Conservation (phyloP, 2,888 invertebrate species). For the Celastrina argiolus region DNA sequence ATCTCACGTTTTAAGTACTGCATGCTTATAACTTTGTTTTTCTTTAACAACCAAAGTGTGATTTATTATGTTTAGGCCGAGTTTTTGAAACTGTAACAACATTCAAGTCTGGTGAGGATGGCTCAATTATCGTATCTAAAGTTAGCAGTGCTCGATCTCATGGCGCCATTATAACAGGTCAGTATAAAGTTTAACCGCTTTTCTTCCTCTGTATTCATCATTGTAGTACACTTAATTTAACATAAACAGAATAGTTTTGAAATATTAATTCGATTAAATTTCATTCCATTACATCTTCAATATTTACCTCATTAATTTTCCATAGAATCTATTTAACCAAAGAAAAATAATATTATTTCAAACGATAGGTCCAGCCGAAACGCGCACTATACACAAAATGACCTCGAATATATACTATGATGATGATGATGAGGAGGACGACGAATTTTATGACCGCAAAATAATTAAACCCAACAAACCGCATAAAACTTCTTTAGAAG, state of each 20-base stretch:
- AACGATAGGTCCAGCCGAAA: conserved; percentile 82
- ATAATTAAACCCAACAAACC: conserved; percentile 68
- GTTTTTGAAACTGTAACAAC: conserved; percentile 76
- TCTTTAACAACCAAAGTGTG: conserved; percentile 68
- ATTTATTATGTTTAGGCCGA: conserved; percentile 76
- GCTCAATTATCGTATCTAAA: conserved; percentile 72
- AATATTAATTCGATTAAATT: conserved; percentile 31
- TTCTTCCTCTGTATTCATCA: conserved; percentile 39
- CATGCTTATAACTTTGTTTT: conserved; percentile 65
- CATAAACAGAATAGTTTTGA: conserved; percentile 1
- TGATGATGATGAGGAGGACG: conserved; percentile 71
- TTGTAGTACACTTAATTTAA: conserved; percentile 1
- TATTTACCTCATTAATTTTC: conserved; percentile 6
- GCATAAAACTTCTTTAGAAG: conserved; percentile 73
- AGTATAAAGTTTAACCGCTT: conserved; percentile 65
- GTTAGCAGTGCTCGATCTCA: conserved; percentile 80
- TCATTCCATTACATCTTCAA: conserved; percentile 48
- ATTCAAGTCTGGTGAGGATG: conserved; percentile 70
- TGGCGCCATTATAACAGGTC: conserved; percentile 81
- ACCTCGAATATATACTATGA: conserved; percentile 78
- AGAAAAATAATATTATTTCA: conserved; percentile 53
- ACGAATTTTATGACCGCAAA: conserved; percentile 42
- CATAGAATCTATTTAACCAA: conserved; percentile 10
- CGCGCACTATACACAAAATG: conserved; percentile 82
- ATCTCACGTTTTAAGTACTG: conserved; percentile 56